Conservation (phyloP, 2,797 vertebrate genomes). For the Rhabdophis nuchalis region DNA sequence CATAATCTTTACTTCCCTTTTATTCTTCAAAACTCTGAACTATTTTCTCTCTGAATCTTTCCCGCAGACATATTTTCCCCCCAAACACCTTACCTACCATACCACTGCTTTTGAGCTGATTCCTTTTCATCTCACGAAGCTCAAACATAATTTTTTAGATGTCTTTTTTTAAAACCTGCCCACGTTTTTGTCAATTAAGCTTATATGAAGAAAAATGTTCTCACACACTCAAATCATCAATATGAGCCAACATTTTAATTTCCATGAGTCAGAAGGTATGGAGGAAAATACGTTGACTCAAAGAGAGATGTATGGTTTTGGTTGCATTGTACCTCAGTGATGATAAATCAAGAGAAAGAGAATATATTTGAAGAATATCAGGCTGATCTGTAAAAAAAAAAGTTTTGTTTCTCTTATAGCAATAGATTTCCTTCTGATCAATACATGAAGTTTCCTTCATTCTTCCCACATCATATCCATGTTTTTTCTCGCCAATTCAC, state of each 20-base stretch:
- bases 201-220: constrained; percentile 59
- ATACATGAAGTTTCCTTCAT: background rate
- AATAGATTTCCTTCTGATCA: constrained; percentile 30
- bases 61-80: background rate
- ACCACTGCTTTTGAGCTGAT: background rate
- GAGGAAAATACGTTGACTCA: constrained; percentile 39
- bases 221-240: constrained; percentile 42
- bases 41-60: background rate
- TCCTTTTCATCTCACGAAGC: background rate
- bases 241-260: constrained; percentile 54
- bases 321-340: constrained; percentile 46
- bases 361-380: constrained; percentile 40
- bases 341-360: constrained; percentile 53
- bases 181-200: constrained; percentile 41
- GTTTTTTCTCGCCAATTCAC: background rate
- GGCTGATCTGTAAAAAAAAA: constrained; percentile 12
- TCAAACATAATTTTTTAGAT: constrained; percentile 14
- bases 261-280: constrained; percentile 42
- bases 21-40: background rate
- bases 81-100: background rate
- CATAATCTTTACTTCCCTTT: background rate
- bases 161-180: constrained; percentile 12
- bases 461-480: background rate
- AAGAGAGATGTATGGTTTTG: constrained; percentile 42
- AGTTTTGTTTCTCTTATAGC: background rate